Percentiles rank a stretch among this genome's conserved stretches.
Conservation (phyloP, 1,140 invertebrate species). For the Cydia pomonella region DNA sequence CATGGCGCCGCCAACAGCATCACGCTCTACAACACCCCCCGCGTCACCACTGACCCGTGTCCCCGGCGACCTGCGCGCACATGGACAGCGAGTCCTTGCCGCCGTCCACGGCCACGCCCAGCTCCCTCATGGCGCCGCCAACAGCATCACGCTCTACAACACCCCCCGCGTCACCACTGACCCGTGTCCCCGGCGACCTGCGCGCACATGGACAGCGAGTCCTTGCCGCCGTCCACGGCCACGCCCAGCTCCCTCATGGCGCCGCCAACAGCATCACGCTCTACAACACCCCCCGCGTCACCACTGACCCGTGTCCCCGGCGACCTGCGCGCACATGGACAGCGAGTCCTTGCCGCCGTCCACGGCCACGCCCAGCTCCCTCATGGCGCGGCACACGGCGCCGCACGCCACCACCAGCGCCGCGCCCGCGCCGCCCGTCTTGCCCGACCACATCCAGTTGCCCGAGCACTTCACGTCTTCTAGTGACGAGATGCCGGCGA, state of each 20-base stretch:
- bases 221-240: slow-evolving; percentile 98
- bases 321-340: slow-evolving; percentile 96
- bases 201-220: slow-evolving; percentile 98
- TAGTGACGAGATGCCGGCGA: slow-evolving; percentile 91
- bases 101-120: too few species aligned
- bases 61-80: too few species aligned
- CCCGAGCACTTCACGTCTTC: slow-evolving; percentile 97
- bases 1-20: too few species aligned
- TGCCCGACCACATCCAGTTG: slow-evolving; percentile 99
- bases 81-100: too few species aligned
- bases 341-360: slow-evolving; percentile 99
- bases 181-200: slow-evolving; percentile 83
- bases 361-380: slow-evolving; percentile 93
- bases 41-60: too few species aligned
- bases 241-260: slow-evolving; percentile 94
- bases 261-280: too few species aligned
- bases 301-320: slow-evolving; percentile 73
- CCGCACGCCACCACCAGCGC: slow-evolving; percentile 92
- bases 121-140: too few species aligned
- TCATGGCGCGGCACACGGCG: slow-evolving; percentile 94
- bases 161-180: too few species aligned
- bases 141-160: too few species aligned
- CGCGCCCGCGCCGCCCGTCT: slow-evolving; percentile 94
- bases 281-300: too few species aligned
- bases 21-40: too few species aligned